A percentile compares a stretch with the other conserved stretches of the same genome.
Evolutionary conservation across 1,140 invertebrate genomes (phyloP).

Genomic region (Apolygus lucorum): DNA sequence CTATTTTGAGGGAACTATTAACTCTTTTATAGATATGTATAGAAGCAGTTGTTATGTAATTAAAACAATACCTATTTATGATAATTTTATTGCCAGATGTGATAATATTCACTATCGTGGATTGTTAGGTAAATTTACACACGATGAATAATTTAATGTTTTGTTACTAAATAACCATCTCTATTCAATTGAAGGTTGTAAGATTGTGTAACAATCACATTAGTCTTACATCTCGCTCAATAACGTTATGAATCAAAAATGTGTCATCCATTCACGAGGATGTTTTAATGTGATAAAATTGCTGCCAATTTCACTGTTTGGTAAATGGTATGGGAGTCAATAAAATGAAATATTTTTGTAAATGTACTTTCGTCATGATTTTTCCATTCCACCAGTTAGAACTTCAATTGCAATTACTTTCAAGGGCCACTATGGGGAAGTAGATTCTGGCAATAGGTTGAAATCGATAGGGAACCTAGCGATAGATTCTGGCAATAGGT

Average conservation of each 20-base stretch:
- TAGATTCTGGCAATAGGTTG: no score
- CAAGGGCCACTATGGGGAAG: no score
- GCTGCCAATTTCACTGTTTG: constrained; percentile 7
- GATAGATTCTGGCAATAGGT: no score
- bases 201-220: not conserved
- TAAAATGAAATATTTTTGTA: constrained; percentile 10
- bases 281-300: constrained; percentile 10
- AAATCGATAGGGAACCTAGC: no score
- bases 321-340: not conserved
- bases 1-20: not conserved
- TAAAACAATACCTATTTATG: not conserved
- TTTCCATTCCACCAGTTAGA: no score
- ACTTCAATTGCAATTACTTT: no score
- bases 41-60: not conserved
- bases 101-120: not conserved
- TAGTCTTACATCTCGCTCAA: not conserved
- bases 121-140: not conserved
- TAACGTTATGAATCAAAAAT: not conserved
- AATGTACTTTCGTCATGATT: no score
- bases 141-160: no score
- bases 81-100: not conserved
- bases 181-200: not conserved
- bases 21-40: not conserved
- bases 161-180: not conserved
- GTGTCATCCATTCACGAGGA: not conserved